Conservation (phyloP, 2,113 vertebrate species). For the Ursus arctos region DNA sequence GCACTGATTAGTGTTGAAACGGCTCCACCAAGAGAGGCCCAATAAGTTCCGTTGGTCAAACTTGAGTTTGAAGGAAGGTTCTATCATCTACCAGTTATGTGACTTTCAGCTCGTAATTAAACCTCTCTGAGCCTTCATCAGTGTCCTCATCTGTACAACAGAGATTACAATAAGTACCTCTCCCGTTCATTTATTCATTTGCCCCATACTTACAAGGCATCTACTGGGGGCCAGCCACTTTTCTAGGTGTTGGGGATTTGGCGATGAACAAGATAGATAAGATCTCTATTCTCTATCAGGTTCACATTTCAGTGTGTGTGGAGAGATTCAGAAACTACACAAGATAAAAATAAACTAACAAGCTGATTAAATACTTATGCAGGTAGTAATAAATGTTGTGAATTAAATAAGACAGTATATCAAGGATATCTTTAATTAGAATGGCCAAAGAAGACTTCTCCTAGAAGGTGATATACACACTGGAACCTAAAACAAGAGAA, state of each 20-base stretch:
- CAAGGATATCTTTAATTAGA: not conserved
- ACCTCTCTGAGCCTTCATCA: not conserved
- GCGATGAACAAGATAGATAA: not conserved
- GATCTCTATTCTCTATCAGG: not conserved
- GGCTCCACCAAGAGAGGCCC: not conserved
- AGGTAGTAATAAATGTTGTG: not conserved
- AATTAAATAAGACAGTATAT: not conserved
- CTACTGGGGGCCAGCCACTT: not conserved
- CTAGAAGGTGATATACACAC: not conserved
- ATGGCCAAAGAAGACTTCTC: not conserved
- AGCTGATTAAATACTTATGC: not conserved
- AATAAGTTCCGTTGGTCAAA: not conserved
- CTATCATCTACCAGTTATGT: not conserved
- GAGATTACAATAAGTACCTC: not conserved
- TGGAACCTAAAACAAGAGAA: not conserved
- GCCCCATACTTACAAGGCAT: not conserved
- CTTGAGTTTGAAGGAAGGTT: conserved; percentile 3
- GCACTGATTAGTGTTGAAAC: not conserved
- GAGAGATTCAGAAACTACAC: not conserved
- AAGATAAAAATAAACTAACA: not conserved
- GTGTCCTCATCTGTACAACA: not conserved
- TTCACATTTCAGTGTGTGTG: not conserved
- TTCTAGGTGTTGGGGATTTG: not conserved
- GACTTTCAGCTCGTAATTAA: not conserved
- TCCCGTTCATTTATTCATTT: not conserved